phyloP scores from a whole-genome alignment of 2,797 vertebrate species.

The Sebastes cheni region DNA sequence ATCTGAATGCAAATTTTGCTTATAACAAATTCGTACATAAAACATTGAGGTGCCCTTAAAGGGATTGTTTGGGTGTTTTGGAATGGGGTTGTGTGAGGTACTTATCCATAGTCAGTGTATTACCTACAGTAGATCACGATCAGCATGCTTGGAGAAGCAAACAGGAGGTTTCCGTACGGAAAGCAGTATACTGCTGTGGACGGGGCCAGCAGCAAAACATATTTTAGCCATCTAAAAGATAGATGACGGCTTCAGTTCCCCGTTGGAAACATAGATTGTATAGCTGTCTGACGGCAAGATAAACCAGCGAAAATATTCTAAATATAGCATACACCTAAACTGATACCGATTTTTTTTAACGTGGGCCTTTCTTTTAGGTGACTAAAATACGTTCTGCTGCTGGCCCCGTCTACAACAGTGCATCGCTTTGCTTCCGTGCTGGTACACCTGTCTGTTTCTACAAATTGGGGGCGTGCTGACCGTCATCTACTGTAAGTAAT shows the following conservation, averaged over 20 bases:
- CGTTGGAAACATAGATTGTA: too few relatives aligned
- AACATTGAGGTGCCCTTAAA: neutral
- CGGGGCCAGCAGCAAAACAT: neutral
- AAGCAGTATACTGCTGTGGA: neutral
- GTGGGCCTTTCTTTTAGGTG: too few relatives aligned
- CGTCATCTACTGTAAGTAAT: neutral
- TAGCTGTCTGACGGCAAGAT: too few relatives aligned
- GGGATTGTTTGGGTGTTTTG: neutral
- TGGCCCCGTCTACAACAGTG: too few relatives aligned
- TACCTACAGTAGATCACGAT: neutral
- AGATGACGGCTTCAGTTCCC: too few relatives aligned
- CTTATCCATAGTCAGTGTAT: neutral
- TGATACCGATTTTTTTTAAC: too few relatives aligned
- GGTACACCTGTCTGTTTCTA: too few relatives aligned
- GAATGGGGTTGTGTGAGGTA: neutral
- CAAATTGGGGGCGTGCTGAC: too few relatives aligned
- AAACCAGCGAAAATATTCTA: too few relatives aligned
- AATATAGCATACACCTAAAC: too few relatives aligned
- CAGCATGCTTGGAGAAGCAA: neutral
- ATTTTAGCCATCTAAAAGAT: neutral
- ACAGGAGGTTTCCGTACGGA: neutral
- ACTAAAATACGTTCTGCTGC: too few relatives aligned
- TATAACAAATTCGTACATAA: constrained; percentile 14
- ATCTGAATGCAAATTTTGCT: constrained; percentile 8
- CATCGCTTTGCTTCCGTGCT: too few relatives aligned